Base-by-base conservation (phyloP, 2,797 vertebrate genomes). In the Oryzias dopingdopingensis region DNA sequence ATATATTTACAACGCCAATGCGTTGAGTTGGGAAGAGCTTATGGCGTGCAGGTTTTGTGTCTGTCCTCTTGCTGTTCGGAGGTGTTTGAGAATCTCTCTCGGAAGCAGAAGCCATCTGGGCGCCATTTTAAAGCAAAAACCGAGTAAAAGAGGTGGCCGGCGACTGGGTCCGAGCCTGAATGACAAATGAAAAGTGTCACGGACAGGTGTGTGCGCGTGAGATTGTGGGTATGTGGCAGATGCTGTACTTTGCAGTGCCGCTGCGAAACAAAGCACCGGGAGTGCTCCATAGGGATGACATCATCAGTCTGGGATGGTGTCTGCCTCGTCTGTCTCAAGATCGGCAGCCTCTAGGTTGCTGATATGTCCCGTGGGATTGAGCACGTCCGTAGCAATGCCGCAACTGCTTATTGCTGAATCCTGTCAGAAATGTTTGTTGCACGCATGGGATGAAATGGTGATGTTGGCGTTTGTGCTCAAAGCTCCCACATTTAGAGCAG, bases 271-370 rank as follows among this genome's bases (percentile, higher is more conserved):
- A 90, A 90, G 89, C 90, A 85, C 74, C 78, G 77, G 80, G 84
- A 87, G 79, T 75, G 76, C 87, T 85, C 78, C 72, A 81, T 72
- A 74, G 76, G 76, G 76, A 86, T 91, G 88, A 91, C 83, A 87
- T 91, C 89, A 91, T 86, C 85, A 77, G 85, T 87, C 86, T 90
- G 81, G 80, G 85, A 86, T 84, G 82, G 82, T 85, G 89, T 86
- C 84, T 88, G 85, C 83, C 80, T 76, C 48, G 72, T 85, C 79
- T 80, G 83, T 84, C 77, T 86, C 64, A 49, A 67, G 72, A 70
- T 79, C 16, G 70, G 70, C 78, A 80, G 80, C 74, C 86, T 85
- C 80, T 59, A 77, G 67, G 80, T 83, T 40, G 42, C 72, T 0
- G 1, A 54, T 62, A 51, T 12, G 52, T 63, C 71, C 70, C 65